Percentiles rank a stretch among this genome's conserved stretches.
These are phyloP conservation scores for Motacilla alba DNA, from an alignment of 2,113 vertebrate genomes.

Conservation along the genomic window DNA sequence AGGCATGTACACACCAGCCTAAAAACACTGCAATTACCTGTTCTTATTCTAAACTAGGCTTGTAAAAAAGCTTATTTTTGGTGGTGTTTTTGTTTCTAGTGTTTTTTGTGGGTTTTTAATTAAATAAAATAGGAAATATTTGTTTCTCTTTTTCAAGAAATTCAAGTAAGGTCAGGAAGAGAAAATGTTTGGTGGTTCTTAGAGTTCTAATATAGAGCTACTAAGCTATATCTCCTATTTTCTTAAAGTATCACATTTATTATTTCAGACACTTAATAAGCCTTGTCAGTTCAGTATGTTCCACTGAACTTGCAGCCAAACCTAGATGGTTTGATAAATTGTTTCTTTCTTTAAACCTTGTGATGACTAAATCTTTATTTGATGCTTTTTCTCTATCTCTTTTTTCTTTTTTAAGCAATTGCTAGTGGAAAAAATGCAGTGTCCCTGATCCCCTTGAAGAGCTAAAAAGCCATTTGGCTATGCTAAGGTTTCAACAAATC, in stretches of 20 bases:
- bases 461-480: background rate
- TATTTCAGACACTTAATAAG: background rate
- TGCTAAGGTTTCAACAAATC: constrained; percentile 25
- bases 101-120: background rate
- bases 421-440: background rate
- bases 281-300: background rate
- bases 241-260: background rate
- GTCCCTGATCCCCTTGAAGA: background rate
- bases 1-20: background rate
- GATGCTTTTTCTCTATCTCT: background rate
- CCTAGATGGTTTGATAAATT: background rate
- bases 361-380: background rate
- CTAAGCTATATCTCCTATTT: background rate
- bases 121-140: background rate
- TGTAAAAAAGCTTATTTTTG: background rate
- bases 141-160: background rate
- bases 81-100: background rate
- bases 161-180: background rate
- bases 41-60: background rate
- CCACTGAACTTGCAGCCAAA: background rate
- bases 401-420: background rate
- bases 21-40: background rate
- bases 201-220: background rate
- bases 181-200: background rate
- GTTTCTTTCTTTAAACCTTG: constrained; percentile 5